Percentiles rank a stretch among this genome's conserved stretches.
Conservation (phyloP, 2,113 vertebrate species). For the Terrapene triunguis region DNA sequence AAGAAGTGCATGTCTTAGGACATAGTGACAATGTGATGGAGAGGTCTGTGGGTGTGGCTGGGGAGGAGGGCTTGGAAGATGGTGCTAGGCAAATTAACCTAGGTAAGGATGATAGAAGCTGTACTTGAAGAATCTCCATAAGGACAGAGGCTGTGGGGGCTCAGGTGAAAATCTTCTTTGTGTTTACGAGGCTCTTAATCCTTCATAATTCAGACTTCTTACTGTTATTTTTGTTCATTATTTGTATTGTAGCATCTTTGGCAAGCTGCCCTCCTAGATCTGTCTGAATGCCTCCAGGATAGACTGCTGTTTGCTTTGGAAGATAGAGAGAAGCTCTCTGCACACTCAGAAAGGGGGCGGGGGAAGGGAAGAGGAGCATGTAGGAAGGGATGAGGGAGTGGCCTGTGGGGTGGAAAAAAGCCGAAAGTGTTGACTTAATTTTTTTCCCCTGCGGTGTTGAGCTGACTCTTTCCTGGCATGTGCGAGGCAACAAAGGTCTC, state of each 20-base stretch:
- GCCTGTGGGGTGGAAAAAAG: not conserved
- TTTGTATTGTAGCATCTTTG: not conserved
- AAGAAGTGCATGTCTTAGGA: not conserved
- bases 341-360: not conserved
- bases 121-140: not conserved
- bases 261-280: not conserved
- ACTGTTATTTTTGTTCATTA: not conserved
- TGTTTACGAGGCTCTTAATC: not conserved
- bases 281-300: accelerated
- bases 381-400: not conserved
- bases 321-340: not conserved
- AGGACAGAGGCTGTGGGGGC: not conserved
- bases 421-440: not conserved
- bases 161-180: not conserved
- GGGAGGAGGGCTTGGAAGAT: not conserved
- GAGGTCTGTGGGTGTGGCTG: not conserved
- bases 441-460: not conserved
- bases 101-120: accelerated
- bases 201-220: not conserved
- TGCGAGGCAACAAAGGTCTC: constrained; percentile 23
- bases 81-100: not conserved
- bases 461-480: not conserved
- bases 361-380: not conserved
- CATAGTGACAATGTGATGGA: not conserved
- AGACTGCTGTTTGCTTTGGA: not conserved